A percentile compares a stretch with the other conserved stretches of the same genome.
These are phyloP conservation scores for Ischnura elegans DNA, from an alignment of 2,888 invertebrate genomes.

Conservation along the genomic window DNA sequence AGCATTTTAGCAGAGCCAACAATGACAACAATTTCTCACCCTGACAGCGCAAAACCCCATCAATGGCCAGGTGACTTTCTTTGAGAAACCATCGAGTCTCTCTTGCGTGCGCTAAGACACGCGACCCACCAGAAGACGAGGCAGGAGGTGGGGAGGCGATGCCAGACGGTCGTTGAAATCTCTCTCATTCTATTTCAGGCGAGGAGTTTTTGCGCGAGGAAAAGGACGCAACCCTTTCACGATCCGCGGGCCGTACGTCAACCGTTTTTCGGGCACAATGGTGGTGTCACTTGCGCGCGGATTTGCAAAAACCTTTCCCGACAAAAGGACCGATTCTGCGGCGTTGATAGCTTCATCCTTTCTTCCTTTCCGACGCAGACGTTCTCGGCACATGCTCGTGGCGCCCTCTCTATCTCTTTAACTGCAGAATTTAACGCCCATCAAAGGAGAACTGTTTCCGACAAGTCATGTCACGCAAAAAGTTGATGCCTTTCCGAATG, in stretches of 20 bases:
- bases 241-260: neutral
- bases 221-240: neutral
- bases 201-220: neutral
- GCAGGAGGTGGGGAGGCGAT: neutral
- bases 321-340: slow-evolving; percentile 37
- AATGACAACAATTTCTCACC: neutral
- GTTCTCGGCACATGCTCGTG: neutral
- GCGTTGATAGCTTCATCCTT: slow-evolving; percentile 63
- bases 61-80: neutral
- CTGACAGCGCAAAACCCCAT: neutral
- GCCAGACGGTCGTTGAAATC: neutral
- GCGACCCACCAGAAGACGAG: neutral
- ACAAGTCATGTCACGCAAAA: slow-evolving; percentile 43
- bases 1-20: neutral
- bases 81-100: neutral
- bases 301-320: neutral
- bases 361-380: neutral
- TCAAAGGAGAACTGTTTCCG: slow-evolving; percentile 18
- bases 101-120: neutral
- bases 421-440: neutral
- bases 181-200: neutral
- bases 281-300: neutral
- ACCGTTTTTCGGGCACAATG: neutral
- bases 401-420: neutral
- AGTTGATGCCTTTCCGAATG: neutral